phyloP scores from a whole-genome alignment of 2,888 invertebrate genomes.

The Leucozona laternaria region DNA sequence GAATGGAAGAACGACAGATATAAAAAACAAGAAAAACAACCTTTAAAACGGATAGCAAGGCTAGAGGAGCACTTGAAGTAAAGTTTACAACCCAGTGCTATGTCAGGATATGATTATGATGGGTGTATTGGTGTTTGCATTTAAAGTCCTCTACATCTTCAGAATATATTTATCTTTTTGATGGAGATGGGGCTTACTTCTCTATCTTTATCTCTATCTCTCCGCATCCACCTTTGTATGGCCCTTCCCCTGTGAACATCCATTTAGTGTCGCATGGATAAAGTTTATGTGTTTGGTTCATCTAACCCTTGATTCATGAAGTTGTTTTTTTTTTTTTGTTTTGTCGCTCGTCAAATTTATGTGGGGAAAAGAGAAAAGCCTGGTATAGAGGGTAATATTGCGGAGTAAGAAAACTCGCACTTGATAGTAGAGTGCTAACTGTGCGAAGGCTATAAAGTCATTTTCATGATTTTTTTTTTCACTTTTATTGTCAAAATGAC shows the following conservation, averaged over 20 bases:
- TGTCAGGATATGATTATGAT: conserved; percentile 4
- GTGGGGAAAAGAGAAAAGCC: conserved; percentile 29
- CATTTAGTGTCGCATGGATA: conserved; percentile 73
- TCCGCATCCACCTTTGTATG: background rate
- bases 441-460: conserved; percentile 59
- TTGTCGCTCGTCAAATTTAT: conserved; percentile 1
- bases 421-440: conserved; percentile 37
- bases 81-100: conserved; percentile 19
- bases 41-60: conserved; percentile 53
- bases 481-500: conserved; percentile 1
- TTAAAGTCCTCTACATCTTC: conserved; percentile 32
- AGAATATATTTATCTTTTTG: conserved; percentile 66
- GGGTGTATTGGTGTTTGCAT: conserved; percentile 33
- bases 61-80: conserved; percentile 37
- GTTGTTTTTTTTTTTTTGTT: conserved; percentile 22
- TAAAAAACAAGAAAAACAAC: conserved; percentile 50
- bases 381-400: conserved; percentile 16
- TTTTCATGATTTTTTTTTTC: conserved; percentile 50
- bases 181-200: conserved; percentile 37
- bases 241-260: conserved; percentile 45
- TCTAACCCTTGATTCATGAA: conserved; percentile 65
- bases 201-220: conserved; percentile 1
- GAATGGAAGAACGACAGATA: conserved; percentile 4
- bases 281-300: conserved; percentile 73
- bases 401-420: background rate